A percentile compares a stretch with the other conserved stretches of the same genome.
These are phyloP conservation scores for Bombyx mandarina DNA, from an alignment of 1,140 invertebrate genomes.

Conservation along the genomic window DNA sequence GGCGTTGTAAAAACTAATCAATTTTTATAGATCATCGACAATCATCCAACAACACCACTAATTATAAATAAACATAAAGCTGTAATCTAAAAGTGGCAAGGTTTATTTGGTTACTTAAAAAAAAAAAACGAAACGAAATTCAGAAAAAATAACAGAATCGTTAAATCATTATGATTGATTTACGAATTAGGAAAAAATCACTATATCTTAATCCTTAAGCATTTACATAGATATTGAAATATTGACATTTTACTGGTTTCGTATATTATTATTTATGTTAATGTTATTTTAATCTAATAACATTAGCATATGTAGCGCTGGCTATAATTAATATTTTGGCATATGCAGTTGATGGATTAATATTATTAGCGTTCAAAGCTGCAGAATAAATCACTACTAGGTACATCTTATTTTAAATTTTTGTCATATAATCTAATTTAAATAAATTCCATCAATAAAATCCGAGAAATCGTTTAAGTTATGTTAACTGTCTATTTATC, in stretches of 20 bases:
- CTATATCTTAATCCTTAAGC: slow-evolving; percentile 15
- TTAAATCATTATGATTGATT: slow-evolving; percentile 9
- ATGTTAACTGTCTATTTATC: too few relatives aligned
- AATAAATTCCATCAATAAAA: too few relatives aligned
- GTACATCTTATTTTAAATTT: too few relatives aligned
- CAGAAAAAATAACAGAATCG: slow-evolving; percentile 3
- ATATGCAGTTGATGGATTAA: slow-evolving; percentile 1
- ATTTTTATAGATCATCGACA: slow-evolving; percentile 17
- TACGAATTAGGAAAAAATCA: slow-evolving; percentile 14
- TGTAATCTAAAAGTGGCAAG: slow-evolving; percentile 15
- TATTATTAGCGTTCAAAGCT: too few relatives aligned
- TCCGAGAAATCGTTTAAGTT: too few relatives aligned
- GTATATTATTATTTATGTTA: slow-evolving; percentile 10
- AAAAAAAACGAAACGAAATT: too few relatives aligned
- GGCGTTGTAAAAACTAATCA: slow-evolving; percentile 17
- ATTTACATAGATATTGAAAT: slow-evolving; percentile 13
- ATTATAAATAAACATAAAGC: slow-evolving; percentile 22
- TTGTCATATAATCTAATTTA: too few relatives aligned
- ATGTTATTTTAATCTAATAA: slow-evolving; percentile 4
- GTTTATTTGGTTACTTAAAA: slow-evolving; percentile 13
- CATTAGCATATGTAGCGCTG: not conserved
- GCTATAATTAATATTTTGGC: slow-evolving; percentile 6
- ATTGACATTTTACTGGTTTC: slow-evolving; percentile 14
- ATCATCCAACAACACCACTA: slow-evolving; percentile 12
- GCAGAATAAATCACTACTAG: too few relatives aligned